Evolutionary conservation across 2,888 invertebrate genomes (phyloP), one percentile per base, ranked within the genome.

Genomic region (Torymus texanus): DNA sequence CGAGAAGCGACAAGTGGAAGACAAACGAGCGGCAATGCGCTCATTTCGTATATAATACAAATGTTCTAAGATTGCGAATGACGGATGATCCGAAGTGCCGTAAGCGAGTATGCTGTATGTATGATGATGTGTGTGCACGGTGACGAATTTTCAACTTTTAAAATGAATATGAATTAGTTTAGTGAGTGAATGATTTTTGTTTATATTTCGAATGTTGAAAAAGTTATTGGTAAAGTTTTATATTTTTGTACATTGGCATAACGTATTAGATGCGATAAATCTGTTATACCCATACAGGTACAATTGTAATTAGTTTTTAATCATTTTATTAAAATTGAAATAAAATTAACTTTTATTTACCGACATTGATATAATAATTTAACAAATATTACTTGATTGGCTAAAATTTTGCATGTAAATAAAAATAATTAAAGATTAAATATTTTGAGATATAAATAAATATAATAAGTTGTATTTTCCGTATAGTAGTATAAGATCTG

Each of bases 11-110:
- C 70, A 68, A 62, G 68, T 79, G 41, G 18, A 70, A 70, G 59
- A 75, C 63, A 58, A 70, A 63, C 61, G 74, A 41, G 65, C 70
- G 74, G 63, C 21, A 21, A 70, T 74, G 63, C 4, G 13, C 41
- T 41, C 41, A 18, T 21, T 70, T 75, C 50, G 16, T n/a, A 41
- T 78, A 58, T 24, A 51, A 24, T 58, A 63, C 55, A 55, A 56
- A 41, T 51, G 61, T 68, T 66, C 41, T 41, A 8, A 70, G 58
- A 18, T 24, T 51, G 13, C 5, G 14, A 74, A 70, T 75, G 65
- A 75, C 65, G 55, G 65, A 79, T 70, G 29, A 75, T 65, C 56
- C 62, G 41, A 79, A 79, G 63, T 75, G 79, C 74, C 74, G 70
- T 70, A 41, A 41, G 41, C 41, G 41, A 41, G 41, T 41, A 8